Base-by-base conservation (phyloP, 2,797 vertebrate species). In the Antrozous pallidus region DNA sequence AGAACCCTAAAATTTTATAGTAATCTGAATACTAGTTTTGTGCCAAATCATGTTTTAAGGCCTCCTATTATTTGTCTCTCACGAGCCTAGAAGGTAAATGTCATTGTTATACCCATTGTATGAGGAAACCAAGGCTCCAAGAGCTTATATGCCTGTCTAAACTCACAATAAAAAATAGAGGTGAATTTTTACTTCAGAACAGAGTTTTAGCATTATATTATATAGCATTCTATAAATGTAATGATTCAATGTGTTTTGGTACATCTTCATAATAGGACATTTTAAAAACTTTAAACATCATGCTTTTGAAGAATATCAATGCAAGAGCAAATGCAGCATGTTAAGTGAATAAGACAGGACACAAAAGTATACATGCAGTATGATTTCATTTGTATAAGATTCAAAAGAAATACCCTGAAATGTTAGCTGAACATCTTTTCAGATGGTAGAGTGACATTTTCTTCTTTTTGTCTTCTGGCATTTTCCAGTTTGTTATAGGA, bases 291-390 rank as follows among this genome's bases (percentile, higher is more conserved):
- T 69, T 88, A 88, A 90, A 56, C 79, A 42, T 42, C 8, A 77
- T 74, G 7, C 61, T 90, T 93, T 94, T 87, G 20, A 88, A 94
- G n/a, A 88, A 92, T 65, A 91, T n/a, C 31, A 80, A 71, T 49
- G 31, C 31, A 42, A 65, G 51, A 75, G 49, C 47, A 65, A 69
- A 95, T 88, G 51, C 11, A 58, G 16, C 70, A 45, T 79, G 18
- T 47, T 74, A 73, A 69, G 3, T 79, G 28, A 90, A 51, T 75
- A 90, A 90, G 17, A 14, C 24, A 63, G 14, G 18, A 38, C 84
- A 84, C 1, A 77, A 77, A 81, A 80, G 65, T 45, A 24, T 28
- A 40, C 8, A 58, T 20, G 40, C 61, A 91, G 3, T 74, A 54
- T 93, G 69, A 71, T 31, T 18, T 88, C 47, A n/a, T 9, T 56